Evolutionary conservation across 2,797 vertebrate genomes (phyloP).

Genomic region (Denticeps clupeoides): DNA sequence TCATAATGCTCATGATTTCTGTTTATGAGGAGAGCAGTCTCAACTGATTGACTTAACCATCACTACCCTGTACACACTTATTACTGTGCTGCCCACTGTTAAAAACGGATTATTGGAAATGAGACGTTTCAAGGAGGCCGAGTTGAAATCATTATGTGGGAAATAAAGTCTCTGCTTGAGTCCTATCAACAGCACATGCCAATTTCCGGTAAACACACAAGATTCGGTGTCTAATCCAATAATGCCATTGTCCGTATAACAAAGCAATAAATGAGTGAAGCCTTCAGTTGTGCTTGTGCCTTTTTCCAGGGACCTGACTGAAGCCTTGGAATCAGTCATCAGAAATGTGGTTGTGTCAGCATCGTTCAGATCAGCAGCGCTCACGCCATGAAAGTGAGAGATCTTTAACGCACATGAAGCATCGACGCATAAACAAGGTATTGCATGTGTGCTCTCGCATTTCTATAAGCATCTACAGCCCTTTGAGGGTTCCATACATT

Average conservation of each 20-base stretch:
- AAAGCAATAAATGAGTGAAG: constrained; percentile 26
- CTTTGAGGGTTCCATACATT: too few species aligned
- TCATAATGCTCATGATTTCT: constrained; percentile 47
- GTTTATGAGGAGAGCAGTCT: constrained; percentile 52
- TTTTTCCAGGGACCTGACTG: constrained; percentile 25
- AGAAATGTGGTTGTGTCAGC: constrained; percentile 45
- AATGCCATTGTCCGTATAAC: constrained; percentile 21
- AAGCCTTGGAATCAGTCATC: constrained; percentile 38
- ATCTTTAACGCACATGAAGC: constrained; percentile 2
- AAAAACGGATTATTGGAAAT: constrained; percentile 25
- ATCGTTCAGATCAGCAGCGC: constrained; percentile 28
- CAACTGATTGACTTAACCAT: constrained; percentile 53
- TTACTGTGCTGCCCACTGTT: constrained; percentile 45
- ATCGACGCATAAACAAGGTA: too few species aligned
- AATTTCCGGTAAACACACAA: constrained; percentile 23
- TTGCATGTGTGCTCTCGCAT: too few species aligned
- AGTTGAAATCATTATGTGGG: constrained; percentile 41
- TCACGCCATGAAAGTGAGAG: constrained; percentile 4
- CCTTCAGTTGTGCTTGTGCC: constrained; percentile 26
- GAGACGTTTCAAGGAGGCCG: constrained; percentile 13
- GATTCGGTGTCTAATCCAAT: constrained; percentile 37
- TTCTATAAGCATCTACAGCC: too few species aligned
- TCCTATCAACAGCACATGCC: constrained; percentile 40
- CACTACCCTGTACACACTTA: constrained; percentile 45
- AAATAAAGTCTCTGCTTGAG: constrained; percentile 33